Conservation (phyloP, 2,113 vertebrate genomes). For the Castor canadensis region DNA sequence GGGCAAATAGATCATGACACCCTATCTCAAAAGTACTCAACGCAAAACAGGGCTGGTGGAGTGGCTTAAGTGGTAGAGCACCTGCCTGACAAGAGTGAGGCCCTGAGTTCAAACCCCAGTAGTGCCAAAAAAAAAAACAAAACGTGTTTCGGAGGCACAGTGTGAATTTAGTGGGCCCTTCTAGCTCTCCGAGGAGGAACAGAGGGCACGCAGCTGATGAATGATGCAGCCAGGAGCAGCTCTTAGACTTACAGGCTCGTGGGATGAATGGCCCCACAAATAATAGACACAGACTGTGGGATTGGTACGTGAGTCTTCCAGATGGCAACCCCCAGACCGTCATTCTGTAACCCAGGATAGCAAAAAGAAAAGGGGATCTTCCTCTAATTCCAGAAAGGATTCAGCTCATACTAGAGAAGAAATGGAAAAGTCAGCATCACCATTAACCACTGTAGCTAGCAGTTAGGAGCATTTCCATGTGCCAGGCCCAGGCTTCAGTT, state of each 20-base stretch:
- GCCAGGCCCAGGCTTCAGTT: background rate
- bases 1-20: too few relatives aligned
- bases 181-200: background rate
- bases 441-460: accelerated
- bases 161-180: background rate
- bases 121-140: background rate
- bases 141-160: background rate
- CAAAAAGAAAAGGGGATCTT: background rate
- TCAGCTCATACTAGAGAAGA: background rate
- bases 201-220: background rate
- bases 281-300: background rate
- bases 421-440: background rate
- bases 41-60: too few relatives aligned
- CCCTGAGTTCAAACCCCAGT: too few relatives aligned
- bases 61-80: too few relatives aligned
- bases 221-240: background rate
- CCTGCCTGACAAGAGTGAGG: too few relatives aligned
- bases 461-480: background rate
- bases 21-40: too few relatives aligned
- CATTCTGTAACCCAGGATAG: background rate
- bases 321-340: background rate
- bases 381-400: background rate
- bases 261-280: too few relatives aligned
- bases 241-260: background rate
- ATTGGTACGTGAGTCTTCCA: background rate